These are phyloP conservation scores for Heliopora coerulea DNA, from an alignment of 92 coral and sea anemone genomes.

Conservation along the genomic window DNA sequence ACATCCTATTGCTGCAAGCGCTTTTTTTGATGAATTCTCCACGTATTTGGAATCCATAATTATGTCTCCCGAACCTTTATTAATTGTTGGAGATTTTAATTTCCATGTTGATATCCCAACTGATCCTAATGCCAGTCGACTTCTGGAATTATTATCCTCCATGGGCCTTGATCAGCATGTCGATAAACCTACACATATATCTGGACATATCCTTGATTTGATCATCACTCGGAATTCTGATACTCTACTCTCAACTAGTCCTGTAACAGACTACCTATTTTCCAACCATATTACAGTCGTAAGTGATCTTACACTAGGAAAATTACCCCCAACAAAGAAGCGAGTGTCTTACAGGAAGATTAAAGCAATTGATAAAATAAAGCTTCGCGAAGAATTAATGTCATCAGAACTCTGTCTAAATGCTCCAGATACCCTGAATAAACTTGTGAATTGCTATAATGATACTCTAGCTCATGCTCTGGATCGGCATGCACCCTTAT, in stretches of 20 bases:
- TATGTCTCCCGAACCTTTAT: slow-evolving; percentile 12
- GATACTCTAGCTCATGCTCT: slow-evolving; percentile 40
- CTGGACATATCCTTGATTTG: slow-evolving; percentile 40
- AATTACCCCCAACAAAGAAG: slow-evolving; percentile 40
- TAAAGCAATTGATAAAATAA: slow-evolving; percentile 6
- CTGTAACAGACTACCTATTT: slow-evolving; percentile 44
- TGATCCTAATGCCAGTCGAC: background rate
- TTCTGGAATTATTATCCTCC: slow-evolving; percentile 1
- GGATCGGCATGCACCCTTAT: too few species aligned
- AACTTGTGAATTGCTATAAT: too few species aligned
- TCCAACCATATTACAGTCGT: slow-evolving; percentile 45
- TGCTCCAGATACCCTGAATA: slow-evolving; percentile 49
- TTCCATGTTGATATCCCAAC: slow-evolving; percentile 8
- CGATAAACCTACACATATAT: background rate
- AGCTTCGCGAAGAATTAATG: background rate
- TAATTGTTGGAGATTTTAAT: slow-evolving; percentile 37
- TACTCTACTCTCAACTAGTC: slow-evolving; percentile 22
- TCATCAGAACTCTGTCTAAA: slow-evolving; percentile 43
- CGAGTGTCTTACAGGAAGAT: slow-evolving; percentile 46
- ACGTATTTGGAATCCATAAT: slow-evolving; percentile 10
- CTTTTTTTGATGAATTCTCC: slow-evolving; percentile 25
- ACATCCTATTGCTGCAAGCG: slow-evolving; percentile 21
- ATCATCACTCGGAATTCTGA: slow-evolving; percentile 40
- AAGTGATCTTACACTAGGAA: slow-evolving; percentile 36
- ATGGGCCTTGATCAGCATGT: slow-evolving; percentile 29